Evolutionary conservation across 2,888 invertebrate species (phyloP), one percentile per base, ranked within the genome.

Genomic region (Rotaria magnacalcarata): DNA sequence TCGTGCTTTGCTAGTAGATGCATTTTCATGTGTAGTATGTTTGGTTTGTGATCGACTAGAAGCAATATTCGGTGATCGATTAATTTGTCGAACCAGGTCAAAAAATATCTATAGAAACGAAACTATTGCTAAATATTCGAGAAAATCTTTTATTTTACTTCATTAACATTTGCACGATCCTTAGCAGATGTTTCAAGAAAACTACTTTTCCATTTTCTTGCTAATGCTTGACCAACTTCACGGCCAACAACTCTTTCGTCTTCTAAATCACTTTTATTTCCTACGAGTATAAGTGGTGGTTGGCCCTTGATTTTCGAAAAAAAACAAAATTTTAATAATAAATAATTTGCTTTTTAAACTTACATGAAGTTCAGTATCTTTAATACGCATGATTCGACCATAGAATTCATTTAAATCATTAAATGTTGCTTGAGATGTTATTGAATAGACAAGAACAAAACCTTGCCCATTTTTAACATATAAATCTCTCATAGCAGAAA

Each of bases 121-220:
- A 47, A 34, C 1, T 34, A 34, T 34, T 34, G 34, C 34, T 34
- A 34, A 34, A 34, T 43, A 11, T 52, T 6, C 27, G 27, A n/a
- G 11, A 52, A 52, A 52, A 52, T 3, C 11, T 11, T 52, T 16
- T 16, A 43, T 87, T 89, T 88, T 85, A 86, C 85, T 60, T 99
- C 98, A 93, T 95, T 95, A 92, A 99, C 98, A 93, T 98, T 98
- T 93, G 98, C 96, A 94, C 98, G 99, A 91, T 97, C 96, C 94
- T 99, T 99, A 93, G 99, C 99, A 91, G 98, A 99, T 91, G 99
- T 98, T 93, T 99, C 99, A 94, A 99, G 95, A 93, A 99, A 99
- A 92, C 96, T 96, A 94, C 98, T 98, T 93, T 95, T 96, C 93
- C 97, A 99, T 93, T 95, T 95, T 91, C 95, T 94, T 90, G 99